Conservation (phyloP, 2,888 invertebrate genomes). For the Sisyra nigra region DNA sequence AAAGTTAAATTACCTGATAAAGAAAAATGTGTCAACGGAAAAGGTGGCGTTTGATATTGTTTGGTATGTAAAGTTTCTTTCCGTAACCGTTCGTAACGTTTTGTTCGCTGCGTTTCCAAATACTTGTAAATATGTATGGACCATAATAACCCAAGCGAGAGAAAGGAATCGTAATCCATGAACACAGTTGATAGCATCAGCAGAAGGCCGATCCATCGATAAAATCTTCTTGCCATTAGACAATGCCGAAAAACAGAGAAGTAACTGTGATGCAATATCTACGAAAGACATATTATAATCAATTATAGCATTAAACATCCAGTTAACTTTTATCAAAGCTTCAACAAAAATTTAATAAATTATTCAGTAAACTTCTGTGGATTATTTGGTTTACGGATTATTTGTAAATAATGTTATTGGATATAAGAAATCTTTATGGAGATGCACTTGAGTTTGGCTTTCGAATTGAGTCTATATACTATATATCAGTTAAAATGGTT, state of each 20-base stretch:
- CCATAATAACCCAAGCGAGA: conserved; percentile 69
- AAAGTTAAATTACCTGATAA: conserved; percentile 45
- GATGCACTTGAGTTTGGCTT: too few relatives aligned
- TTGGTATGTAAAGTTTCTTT: conserved; percentile 63
- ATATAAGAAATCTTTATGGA: too few relatives aligned
- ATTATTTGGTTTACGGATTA: too few relatives aligned
- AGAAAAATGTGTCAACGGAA: conserved; percentile 77
- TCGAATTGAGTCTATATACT: too few relatives aligned
- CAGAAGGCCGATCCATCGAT: conserved; percentile 44
- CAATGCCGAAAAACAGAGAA: conserved; percentile 60
- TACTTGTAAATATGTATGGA: conserved; percentile 68
- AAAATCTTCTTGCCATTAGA: conserved; percentile 61
- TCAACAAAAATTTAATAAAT: conserved; percentile 3
- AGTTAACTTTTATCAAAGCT: not conserved
- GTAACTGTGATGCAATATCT: conserved; percentile 41
- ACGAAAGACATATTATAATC: conserved; percentile 16
- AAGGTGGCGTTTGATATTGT: conserved; percentile 73
- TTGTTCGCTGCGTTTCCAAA: conserved; percentile 64
- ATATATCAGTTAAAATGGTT: too few relatives aligned
- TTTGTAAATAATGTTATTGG: too few relatives aligned
- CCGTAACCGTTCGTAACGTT: conserved; percentile 52
- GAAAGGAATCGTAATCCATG: conserved; percentile 67
- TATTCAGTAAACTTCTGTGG: too few relatives aligned
- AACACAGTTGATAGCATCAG: conserved; percentile 55
- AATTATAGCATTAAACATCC: too few relatives aligned